phyloP scores from a whole-genome alignment of 2,888 invertebrate genomes.

The Onthophagus sagittarius region DNA sequence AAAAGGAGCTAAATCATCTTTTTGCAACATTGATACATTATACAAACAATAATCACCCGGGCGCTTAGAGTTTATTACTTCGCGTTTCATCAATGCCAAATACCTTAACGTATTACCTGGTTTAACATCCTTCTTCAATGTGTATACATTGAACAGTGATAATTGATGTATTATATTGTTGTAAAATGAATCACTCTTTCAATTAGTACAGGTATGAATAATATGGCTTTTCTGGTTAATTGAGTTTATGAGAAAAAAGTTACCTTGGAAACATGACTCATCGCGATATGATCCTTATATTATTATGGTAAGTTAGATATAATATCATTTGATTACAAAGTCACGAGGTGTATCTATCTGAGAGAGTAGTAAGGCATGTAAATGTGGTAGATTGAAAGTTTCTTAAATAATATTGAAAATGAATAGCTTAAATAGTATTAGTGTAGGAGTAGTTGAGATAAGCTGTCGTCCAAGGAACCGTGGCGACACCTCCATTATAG shows the following conservation, averaged over 20 bases:
- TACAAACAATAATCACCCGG: neutral
- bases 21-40: slow-evolving; percentile 1
- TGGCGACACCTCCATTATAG: slow-evolving; percentile 11
- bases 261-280: too few species aligned
- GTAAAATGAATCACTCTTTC: too few species aligned
- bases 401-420: neutral
- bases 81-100: neutral
- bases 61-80: neutral
- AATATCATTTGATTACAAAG: too few species aligned
- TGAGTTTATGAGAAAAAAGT: too few species aligned
- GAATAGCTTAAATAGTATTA: neutral
- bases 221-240: too few species aligned
- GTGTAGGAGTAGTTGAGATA: neutral
- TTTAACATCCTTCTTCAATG: too few species aligned
- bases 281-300: too few species aligned
- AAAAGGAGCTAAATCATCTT: too few species aligned
- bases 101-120: neutral
- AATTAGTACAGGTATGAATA: too few species aligned
- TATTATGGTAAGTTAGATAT: too few species aligned
- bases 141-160: too few species aligned
- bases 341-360: neutral
- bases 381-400: neutral
- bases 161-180: too few species aligned
- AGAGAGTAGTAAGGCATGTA: neutral
- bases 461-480: neutral